Base-by-base conservation (phyloP, 2,797 vertebrate species). In the Hyperoplus lanceolatus region DNA sequence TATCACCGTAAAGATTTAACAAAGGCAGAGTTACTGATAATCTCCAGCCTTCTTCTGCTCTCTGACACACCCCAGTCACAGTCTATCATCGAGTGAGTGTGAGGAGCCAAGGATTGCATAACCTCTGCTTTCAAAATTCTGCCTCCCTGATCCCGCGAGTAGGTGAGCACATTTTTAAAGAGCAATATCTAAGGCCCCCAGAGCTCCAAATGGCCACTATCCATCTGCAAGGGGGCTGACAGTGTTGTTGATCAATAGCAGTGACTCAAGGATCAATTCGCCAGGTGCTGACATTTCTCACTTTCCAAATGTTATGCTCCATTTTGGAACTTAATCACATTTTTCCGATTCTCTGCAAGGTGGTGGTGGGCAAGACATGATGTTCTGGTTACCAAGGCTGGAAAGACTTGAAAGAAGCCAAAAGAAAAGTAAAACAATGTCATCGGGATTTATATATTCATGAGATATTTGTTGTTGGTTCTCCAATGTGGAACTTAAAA, bases 171-270 rank as follows among this genome's bases (percentile, higher is more conserved):
- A 53, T 89, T 88, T 29, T 89, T 85, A 85, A 86, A 81, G 73
- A 79, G 79, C 85, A 81, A 80, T 82, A 81, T 83, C 69, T 61
- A 81, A 41, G 49, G 65, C 53, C 56, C 65, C 63, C 78, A 3
- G 41, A 15, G 63, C 5, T 0, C 57, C 75, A 83, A 90, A 85
- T 88, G 81, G 70, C 74, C 60, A 16, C 67, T 72, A 90, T 90
- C 72, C 59, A 77, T 92, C 87, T 82, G 76, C 43, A 18, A 39
- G 3, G 42, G 43, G 51, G 75, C 57, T 39, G 83, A 87, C 70
- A 77, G 54, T 64, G 80, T 75, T 83, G 82, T 83, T 90, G 82
- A 88, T 92, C 90, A 82, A 89, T 89, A 88, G 74, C 87, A 60
- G n/a, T 72, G 87, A 86, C 73, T 79, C 42, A 6, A 84, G 71